These are phyloP conservation scores for Colletes collaris DNA, from an alignment of 2,888 invertebrate species.

Conservation along the genomic window DNA sequence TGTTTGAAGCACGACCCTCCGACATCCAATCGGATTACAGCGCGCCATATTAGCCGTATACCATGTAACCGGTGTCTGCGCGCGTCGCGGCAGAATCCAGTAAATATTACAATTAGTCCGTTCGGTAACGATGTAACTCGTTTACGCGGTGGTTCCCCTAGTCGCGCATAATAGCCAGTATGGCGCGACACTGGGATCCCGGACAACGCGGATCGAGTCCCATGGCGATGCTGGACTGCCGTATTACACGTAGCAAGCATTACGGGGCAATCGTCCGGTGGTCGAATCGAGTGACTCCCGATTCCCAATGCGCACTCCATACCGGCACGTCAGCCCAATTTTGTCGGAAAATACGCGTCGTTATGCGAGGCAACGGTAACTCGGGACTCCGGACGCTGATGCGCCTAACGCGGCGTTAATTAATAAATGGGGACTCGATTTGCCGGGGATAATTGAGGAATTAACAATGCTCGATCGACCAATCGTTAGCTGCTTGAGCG, in stretches of 20 bases:
- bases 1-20: slow-evolving; percentile 6
- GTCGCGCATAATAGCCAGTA: slow-evolving; percentile 34
- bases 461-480: slow-evolving; percentile 62
- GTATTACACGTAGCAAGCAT: slow-evolving; percentile 60
- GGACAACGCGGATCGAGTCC: slow-evolving; percentile 49
- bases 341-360: slow-evolving; percentile 66
- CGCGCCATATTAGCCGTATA: slow-evolving; percentile 12
- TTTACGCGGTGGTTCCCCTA: slow-evolving; percentile 59
- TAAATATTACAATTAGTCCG: slow-evolving; percentile 68
- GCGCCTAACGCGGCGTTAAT: slow-evolving; percentile 61
- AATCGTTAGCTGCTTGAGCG: slow-evolving; percentile 41
- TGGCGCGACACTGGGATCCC: slow-evolving; percentile 24
- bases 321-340: slow-evolving; percentile 65
- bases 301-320: slow-evolving; percentile 65
- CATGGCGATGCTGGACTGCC: slow-evolving; percentile 52
- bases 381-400: slow-evolving; percentile 18
- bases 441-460: slow-evolving; percentile 62
- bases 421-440: slow-evolving; percentile 70
- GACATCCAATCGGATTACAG: slow-evolving; percentile 43
- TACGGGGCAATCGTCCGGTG: slow-evolving; percentile 61
- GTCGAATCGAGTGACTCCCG: slow-evolving; percentile 67
- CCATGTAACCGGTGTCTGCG: slow-evolving; percentile 8
- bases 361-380: slow-evolving; percentile 30
- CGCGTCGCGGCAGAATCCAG: slow-evolving; percentile 28
- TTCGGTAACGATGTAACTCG: slow-evolving; percentile 70